Conservation (phyloP, 2,797 vertebrate genomes). For the Alosa sapidissima region DNA sequence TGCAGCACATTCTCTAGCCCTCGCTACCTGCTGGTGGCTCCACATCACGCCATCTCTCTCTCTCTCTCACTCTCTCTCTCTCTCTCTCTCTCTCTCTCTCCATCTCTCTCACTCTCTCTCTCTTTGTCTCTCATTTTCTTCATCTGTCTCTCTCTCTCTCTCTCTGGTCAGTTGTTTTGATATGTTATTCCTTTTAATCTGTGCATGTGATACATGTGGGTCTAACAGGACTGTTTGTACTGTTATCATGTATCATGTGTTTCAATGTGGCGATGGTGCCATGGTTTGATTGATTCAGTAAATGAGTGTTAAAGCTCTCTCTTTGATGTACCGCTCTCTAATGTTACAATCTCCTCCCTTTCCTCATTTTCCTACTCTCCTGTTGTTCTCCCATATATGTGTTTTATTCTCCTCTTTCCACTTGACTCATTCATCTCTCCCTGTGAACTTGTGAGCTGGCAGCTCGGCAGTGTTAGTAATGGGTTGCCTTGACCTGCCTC, state of each 20-base stretch:
- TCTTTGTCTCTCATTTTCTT: constrained; percentile 4
- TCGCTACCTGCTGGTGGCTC: constrained; percentile 29
- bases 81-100: constrained; percentile 3
- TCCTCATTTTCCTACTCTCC: background rate
- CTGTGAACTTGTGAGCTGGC: constrained; percentile 39
- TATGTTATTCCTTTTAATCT: background rate
- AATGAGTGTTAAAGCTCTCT: no score
- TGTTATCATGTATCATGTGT: no score
- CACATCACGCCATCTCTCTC: background rate
- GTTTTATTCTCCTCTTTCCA: background rate
- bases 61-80: background rate
- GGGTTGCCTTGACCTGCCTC: constrained; percentile 32
- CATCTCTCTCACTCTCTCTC: constrained; percentile 27
- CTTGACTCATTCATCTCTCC: background rate
- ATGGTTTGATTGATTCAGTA: no score
- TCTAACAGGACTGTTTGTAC: no score
- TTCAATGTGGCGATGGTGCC: no score
- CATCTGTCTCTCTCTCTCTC: constrained; percentile 11
- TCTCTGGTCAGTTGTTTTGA: background rate
- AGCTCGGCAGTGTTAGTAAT: constrained; percentile 39
- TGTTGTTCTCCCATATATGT: background rate
- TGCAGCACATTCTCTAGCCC: constrained; percentile 68
- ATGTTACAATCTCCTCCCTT: background rate
- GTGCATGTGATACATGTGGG: no score
- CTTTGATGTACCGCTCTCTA: no score